phyloP scores from a whole-genome alignment of 2,113 vertebrate genomes.

The Onychostruthus taczanowskii region DNA sequence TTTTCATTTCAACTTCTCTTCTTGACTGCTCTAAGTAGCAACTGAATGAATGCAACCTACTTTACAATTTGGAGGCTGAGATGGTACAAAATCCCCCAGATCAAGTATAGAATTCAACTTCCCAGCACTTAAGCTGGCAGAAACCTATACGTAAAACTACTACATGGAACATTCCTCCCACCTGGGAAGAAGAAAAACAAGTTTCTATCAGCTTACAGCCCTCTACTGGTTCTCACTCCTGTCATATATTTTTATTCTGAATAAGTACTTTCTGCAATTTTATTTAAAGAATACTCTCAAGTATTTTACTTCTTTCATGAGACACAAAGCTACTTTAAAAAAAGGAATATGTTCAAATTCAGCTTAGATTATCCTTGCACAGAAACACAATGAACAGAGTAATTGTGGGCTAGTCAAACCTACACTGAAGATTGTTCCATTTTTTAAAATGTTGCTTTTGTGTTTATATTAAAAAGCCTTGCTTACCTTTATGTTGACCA shows the following conservation, averaged over 20 bases:
- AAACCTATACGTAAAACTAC: not conserved
- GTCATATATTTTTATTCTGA: not conserved
- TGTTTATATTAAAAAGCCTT: not conserved
- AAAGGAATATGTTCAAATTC: not conserved
- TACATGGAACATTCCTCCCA: not conserved
- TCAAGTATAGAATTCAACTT: not conserved
- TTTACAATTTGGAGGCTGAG: not conserved
- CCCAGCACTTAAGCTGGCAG: not conserved
- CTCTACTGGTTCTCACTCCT: not conserved
- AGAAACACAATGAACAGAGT: not conserved
- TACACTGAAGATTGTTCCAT: not conserved
- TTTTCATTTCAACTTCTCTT: conserved; percentile 36
- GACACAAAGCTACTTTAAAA: not conserved
- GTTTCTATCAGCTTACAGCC: not conserved
- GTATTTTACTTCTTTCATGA: not conserved
- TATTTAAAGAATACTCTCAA: not conserved
- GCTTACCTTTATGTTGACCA: not conserved
- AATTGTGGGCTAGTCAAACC: not conserved
- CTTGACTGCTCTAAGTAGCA: not conserved
- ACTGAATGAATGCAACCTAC: not conserved
- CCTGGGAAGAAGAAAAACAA: not conserved
- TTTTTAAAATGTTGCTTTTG: not conserved
- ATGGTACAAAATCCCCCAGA: not conserved
- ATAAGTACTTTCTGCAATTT: not conserved
- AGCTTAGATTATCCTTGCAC: not conserved